Evolutionary conservation across 2,888 invertebrate species (phyloP).

Genomic region (Harpagoxenus sublaevis): DNA sequence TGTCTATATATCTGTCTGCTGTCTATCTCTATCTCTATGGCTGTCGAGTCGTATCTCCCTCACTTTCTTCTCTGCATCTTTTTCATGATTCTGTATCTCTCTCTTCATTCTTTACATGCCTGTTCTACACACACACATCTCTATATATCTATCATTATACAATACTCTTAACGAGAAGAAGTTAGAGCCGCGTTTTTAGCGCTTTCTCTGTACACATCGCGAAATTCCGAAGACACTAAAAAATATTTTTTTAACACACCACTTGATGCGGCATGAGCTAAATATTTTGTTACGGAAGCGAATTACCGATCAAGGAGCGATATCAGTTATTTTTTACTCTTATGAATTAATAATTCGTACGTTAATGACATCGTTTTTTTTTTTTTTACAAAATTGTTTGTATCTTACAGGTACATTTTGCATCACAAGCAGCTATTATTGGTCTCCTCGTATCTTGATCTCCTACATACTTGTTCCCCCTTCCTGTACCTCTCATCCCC

Average conservation of each 20-base stretch:
- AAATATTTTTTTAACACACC: neutral
- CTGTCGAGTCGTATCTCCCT: neutral
- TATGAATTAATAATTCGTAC: neutral
- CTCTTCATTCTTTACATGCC: constrained; percentile 5
- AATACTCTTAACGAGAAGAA: neutral
- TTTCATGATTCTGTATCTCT: constrained; percentile 10
- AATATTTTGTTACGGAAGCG: neutral
- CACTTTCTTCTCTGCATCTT: constrained; percentile 19
- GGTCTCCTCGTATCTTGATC: neutral
- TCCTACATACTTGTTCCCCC: neutral
- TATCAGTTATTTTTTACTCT: constrained; percentile 1
- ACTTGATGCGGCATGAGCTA: neutral
- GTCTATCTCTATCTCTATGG: constrained; percentile 8
- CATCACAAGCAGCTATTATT: neutral
- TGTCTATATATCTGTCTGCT: constrained; percentile 36
- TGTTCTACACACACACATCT: constrained; percentile 13
- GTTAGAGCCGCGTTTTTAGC: neutral
- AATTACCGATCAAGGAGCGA: neutral
- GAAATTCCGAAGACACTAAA: neutral
- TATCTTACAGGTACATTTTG: constrained; percentile 14
- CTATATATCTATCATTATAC: neutral
- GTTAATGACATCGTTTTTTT: neutral
- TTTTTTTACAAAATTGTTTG: neutral
- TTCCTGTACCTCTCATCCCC: neutral
- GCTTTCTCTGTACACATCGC: constrained; percentile 9